Percentiles rank a stretch among this genome's conserved stretches.
Conservation (phyloP, 2,797 vertebrate species). For the Pipistrellus kuhlii region DNA sequence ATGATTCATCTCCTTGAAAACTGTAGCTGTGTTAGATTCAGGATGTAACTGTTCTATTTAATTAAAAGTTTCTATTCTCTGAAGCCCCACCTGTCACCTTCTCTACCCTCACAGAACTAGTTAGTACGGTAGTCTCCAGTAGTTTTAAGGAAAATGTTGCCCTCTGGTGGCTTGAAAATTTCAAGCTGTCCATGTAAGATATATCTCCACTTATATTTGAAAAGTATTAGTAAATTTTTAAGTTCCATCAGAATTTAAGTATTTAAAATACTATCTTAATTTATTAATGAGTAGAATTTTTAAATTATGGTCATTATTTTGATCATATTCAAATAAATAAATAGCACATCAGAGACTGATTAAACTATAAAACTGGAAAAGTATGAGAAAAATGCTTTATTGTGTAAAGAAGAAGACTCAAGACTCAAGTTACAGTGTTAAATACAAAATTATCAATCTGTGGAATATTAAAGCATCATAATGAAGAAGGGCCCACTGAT, state of each 20-base stretch:
- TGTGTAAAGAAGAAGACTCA: background rate
- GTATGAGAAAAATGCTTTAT: background rate
- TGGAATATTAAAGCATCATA: background rate
- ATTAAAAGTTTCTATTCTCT: background rate
- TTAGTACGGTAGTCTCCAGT: background rate
- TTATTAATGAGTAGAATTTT: background rate
- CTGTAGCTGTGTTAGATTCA: background rate
- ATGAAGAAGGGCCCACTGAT: background rate
- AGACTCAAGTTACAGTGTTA: background rate
- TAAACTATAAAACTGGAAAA: background rate
- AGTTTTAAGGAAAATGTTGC: conserved; percentile 62
- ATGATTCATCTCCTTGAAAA: background rate
- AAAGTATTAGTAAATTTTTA: background rate
- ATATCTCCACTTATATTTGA: background rate
- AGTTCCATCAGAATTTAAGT: conserved; percentile 14
- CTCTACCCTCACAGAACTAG: accelerated
- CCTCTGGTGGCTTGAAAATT: conserved; percentile 71
- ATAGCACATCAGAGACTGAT: background rate
- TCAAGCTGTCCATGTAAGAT: background rate
- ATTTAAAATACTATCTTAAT: conserved; percentile 2
- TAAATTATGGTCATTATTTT: background rate
- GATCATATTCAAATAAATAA: background rate
- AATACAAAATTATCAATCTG: background rate
- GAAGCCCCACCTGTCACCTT: background rate
- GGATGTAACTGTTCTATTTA: background rate